phyloP scores from a whole-genome alignment of 2,797 vertebrate species.

The Aulostomus chinensis region DNA sequence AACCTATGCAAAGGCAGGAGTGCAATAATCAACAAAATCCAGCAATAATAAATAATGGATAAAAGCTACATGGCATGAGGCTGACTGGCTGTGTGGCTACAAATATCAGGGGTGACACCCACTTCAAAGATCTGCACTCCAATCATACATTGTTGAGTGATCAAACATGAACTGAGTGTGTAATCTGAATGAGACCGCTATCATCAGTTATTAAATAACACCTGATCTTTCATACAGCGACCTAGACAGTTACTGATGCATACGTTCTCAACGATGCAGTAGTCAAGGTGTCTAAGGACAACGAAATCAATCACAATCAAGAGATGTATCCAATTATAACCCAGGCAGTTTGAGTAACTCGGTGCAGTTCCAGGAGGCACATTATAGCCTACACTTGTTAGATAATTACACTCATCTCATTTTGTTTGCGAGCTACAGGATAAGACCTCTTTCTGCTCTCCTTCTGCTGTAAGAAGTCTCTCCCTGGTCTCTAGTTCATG shows the following conservation, averaged over 20 bases:
- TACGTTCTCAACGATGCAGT: background rate
- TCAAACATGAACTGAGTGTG: constrained; percentile 11
- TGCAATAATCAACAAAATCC: background rate
- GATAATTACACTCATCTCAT: constrained; percentile 57
- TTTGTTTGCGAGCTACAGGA: constrained; percentile 46
- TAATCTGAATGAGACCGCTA: constrained; percentile 9
- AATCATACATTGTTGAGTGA: constrained; percentile 15
- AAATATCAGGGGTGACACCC: constrained; percentile 5
- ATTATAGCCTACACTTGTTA: constrained; percentile 42
- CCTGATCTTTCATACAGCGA: background rate
- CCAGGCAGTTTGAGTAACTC: constrained; percentile 32
- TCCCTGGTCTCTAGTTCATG: constrained; percentile 29
- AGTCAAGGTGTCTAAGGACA: background rate
- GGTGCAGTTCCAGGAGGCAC: constrained; percentile 23
- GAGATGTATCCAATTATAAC: constrained; percentile 28
- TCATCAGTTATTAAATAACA: constrained; percentile 1
- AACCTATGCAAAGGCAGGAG: background rate
- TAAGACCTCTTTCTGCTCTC: constrained; percentile 40
- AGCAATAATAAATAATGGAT: constrained; percentile 15
- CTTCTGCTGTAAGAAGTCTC: constrained; percentile 32
- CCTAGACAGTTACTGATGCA: constrained; percentile 3
- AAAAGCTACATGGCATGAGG: constrained; percentile 3
- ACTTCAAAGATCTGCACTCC: background rate
- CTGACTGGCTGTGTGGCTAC: background rate
- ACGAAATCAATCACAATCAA: constrained; percentile 25